These are phyloP conservation scores for Pheosia gnoma DNA, from an alignment of 2,888 invertebrate genomes.

Conservation along the genomic window DNA sequence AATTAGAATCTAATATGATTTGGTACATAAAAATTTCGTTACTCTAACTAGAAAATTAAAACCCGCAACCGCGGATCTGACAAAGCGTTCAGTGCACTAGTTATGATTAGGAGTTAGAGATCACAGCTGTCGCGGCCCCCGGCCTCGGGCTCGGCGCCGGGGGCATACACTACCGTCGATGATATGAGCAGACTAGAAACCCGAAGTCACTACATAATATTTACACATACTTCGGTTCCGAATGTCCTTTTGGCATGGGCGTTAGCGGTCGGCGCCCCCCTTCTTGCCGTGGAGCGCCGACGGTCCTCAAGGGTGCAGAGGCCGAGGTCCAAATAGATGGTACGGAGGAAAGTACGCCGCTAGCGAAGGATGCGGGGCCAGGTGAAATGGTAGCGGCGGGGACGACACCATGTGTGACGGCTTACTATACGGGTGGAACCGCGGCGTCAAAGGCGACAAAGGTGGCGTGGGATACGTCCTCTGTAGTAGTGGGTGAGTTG, in stretches of 20 bases:
- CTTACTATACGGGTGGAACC: constrained; percentile 96
- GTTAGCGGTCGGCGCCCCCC: constrained; percentile 82
- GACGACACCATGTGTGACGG: constrained; percentile 90
- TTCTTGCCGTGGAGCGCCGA: constrained; percentile 89
- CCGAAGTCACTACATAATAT: constrained; percentile 73
- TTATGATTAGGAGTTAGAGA: constrained; percentile 79
- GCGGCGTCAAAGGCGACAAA: constrained; percentile 90
- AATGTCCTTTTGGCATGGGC: constrained; percentile 77
- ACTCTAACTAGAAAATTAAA: constrained; percentile 77
- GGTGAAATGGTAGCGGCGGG: constrained; percentile 86
- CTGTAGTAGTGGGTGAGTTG: constrained; percentile 91
- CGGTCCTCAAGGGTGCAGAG: constrained; percentile 88
- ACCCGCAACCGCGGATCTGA: constrained; percentile 58
- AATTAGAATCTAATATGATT: constrained; percentile 78
- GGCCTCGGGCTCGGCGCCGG: constrained; percentile 62
- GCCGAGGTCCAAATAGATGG: constrained; percentile 92
- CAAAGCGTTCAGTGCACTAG: constrained; percentile 75
- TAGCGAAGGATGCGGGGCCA: constrained; percentile 90
- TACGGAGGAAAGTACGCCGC: constrained; percentile 95
- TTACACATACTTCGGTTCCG: constrained; percentile 72
- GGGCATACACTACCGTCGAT: constrained; percentile 71
- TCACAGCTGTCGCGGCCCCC: constrained; percentile 79
- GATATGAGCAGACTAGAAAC: constrained; percentile 80
- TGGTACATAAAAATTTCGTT: constrained; percentile 82
- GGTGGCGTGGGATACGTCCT: constrained; percentile 96